phyloP scores from a whole-genome alignment of 2,888 invertebrate species.

The Epirrhoe tristata region DNA sequence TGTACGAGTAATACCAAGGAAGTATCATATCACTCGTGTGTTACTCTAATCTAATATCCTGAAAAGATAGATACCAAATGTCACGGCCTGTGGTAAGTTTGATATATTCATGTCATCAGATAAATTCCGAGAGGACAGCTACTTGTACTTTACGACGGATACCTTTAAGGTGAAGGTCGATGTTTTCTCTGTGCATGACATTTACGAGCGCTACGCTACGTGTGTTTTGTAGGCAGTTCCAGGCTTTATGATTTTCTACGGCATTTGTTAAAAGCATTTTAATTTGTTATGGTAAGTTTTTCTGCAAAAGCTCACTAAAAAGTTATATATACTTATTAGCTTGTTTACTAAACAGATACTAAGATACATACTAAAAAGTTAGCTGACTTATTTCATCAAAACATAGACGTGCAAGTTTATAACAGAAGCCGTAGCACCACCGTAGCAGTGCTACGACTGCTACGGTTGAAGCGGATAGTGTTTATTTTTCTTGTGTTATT shows the following conservation, averaged over 20 bases:
- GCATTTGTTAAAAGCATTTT: neutral
- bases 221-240: conserved; percentile 21
- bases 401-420: neutral
- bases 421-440: neutral
- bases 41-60: too few species aligned
- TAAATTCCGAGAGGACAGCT: conserved; percentile 25
- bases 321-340: too few species aligned
- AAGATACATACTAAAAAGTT: neutral
- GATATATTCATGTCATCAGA: conserved; percentile 19
- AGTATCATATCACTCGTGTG: too few species aligned
- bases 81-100: too few species aligned
- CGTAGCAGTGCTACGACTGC: conserved; percentile 24
- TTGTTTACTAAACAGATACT: neutral
- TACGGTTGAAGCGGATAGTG: neutral
- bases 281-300: neutral
- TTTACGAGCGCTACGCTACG: conserved; percentile 36
- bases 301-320: too few species aligned
- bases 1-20: too few species aligned
- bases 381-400: too few species aligned
- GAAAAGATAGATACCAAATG: too few species aligned
- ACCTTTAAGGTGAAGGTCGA: conserved; percentile 43
- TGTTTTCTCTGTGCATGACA: conserved; percentile 42
- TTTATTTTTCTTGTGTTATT: too few species aligned
- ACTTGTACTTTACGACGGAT: conserved; percentile 28
- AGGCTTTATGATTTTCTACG: conserved; percentile 1